Evolutionary conservation across 1,140 invertebrate species (phyloP).

Genomic region (Drosophila erecta): DNA sequence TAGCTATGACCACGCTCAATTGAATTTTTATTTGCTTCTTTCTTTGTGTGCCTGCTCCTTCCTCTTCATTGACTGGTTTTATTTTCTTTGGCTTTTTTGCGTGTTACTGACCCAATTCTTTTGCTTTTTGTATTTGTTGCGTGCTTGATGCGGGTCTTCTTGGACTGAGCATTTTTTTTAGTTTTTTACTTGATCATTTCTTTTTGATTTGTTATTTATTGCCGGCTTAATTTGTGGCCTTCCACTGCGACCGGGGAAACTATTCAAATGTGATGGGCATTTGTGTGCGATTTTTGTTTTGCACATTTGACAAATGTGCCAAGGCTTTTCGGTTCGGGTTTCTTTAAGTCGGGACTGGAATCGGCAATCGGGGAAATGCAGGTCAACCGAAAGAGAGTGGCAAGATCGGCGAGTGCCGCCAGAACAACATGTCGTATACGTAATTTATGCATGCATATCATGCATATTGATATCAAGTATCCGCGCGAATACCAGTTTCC

Average conservation of each 20-base stretch:
- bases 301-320: constrained; percentile 59
- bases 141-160: constrained; percentile 28
- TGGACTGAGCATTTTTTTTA: constrained; percentile 30
- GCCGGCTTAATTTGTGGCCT: constrained; percentile 73
- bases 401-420: constrained; percentile 22
- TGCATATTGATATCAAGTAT: constrained; percentile 65
- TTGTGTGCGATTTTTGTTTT: constrained; percentile 23
- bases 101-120: constrained; percentile 82
- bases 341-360: constrained; percentile 21
- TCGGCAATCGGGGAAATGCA: constrained; percentile 44
- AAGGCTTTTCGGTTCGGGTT: constrained; percentile 49
- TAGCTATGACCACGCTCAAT: constrained; percentile 72
- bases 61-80: constrained; percentile 34
- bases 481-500: constrained; percentile 52
- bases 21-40: constrained; percentile 58
- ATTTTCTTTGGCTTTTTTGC: constrained; percentile 48
- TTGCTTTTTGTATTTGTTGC: constrained; percentile 17
- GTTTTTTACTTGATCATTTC: constrained; percentile 68
- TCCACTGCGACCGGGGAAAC: constrained; percentile 23
- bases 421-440: constrained; percentile 69
- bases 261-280: constrained; percentile 62
- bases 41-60: constrained; percentile 32
- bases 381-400: constrained; percentile 45
- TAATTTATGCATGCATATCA: constrained; percentile 79
- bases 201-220: constrained; percentile 81